Evolutionary conservation across 2,113 vertebrate genomes (phyloP), one percentile per base, ranked within the genome.

Genomic region (Colius striatus): DNA sequence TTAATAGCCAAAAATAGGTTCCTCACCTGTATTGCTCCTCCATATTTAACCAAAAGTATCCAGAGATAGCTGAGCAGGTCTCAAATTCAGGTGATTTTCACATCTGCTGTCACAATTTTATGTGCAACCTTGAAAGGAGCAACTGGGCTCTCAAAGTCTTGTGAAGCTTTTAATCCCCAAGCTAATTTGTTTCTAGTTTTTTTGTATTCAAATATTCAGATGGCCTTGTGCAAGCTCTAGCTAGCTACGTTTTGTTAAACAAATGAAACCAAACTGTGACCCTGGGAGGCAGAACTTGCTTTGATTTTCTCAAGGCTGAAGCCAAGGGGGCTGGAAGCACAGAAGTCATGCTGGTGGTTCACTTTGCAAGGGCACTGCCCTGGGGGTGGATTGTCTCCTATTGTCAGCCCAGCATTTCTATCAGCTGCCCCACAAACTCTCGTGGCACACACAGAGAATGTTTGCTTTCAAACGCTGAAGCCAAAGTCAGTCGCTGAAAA

Each of bases 361-460:
- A 22, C 57, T 22, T 34, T 32, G 66, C 62, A 30, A 58, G 54
- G 62, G 27, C 51, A 27, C 32, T 45, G 61, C 13, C 36, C 55
- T 4, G 2, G 15, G 63, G n/a, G 17, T 63, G 19, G 55, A 17
- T 30, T 0, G 0, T 9, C 18, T 53, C 71, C 60, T 25, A 11
- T 4, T 43, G 45, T 41, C 66, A 53, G 47, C 47, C 73, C 65
- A 34, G 51, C 48, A 19, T 13, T 68, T 84, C n/a, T 79, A 21
- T 54, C 83, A 68, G 63, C 54, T 53, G 78, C 38, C 79, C 41
- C 65, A n/a, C 51, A 48, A 68, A 60, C 13, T 2, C 48, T 53
- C 0, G 0, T 63, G 41, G 55, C 34, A 47, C 36, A 61, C 57
- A n/a, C 65, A 22, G 12, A 22, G 12, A 43, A 1, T 36, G 61